These are phyloP conservation scores for Ormia ochracea DNA, from an alignment of 2,888 invertebrate genomes.

Conservation along the genomic window DNA sequence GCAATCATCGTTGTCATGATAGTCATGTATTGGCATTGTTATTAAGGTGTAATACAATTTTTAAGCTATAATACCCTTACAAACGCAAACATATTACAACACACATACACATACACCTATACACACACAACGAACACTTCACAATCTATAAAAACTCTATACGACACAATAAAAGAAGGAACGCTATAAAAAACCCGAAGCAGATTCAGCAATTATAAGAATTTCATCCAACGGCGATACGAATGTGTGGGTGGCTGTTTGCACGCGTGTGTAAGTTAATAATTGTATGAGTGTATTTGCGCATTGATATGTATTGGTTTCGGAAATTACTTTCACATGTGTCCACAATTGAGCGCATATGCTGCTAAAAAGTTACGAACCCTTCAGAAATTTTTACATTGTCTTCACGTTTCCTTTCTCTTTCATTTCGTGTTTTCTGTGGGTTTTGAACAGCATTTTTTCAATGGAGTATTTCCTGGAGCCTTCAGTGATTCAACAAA, in stretches of 20 bases:
- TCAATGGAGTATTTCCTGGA: background rate
- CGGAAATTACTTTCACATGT: slow-evolving; percentile 50
- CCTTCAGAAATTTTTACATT: slow-evolving; percentile 37
- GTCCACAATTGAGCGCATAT: slow-evolving; percentile 71
- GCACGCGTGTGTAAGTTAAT: background rate
- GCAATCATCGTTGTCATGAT: slow-evolving; percentile 56
- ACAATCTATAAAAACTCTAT: too few species aligned
- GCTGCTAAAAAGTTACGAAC: slow-evolving; percentile 66
- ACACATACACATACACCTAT: background rate
- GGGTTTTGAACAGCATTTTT: slow-evolving; percentile 4
- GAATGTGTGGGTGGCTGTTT: background rate
- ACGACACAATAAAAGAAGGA: slow-evolving; percentile 28
- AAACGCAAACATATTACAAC: slow-evolving; percentile 10
- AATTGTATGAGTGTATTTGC: slow-evolving; percentile 12
- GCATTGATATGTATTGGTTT: slow-evolving; percentile 25
- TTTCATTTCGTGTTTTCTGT: slow-evolving; percentile 25
- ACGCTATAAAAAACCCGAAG: slow-evolving; percentile 2
- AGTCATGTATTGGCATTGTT: slow-evolving; percentile 74
- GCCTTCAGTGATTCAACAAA: slow-evolving; percentile 63
- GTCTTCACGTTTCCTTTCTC: slow-evolving; percentile 5
- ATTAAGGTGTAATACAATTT: slow-evolving; percentile 76
- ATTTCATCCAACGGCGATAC: background rate
- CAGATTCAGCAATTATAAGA: slow-evolving; percentile 53
- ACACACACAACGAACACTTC: background rate
- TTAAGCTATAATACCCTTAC: slow-evolving; percentile 72